phyloP scores from a whole-genome alignment of 1,140 invertebrate genomes.

The Pararge aegeria region DNA sequence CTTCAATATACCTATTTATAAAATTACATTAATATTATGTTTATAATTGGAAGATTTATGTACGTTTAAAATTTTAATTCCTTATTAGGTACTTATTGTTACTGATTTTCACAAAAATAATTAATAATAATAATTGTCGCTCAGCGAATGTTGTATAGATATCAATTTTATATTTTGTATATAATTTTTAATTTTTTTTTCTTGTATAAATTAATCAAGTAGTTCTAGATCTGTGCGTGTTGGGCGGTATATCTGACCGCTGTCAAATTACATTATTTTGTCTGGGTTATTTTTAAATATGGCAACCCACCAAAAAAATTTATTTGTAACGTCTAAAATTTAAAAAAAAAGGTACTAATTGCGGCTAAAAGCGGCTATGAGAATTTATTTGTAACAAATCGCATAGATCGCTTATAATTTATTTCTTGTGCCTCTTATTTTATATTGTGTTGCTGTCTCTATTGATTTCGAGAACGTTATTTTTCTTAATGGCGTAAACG shows the following conservation, averaged over 20 bases:
- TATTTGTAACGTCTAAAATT: constrained; percentile 42
- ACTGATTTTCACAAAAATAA: constrained; percentile 48
- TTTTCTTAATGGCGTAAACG: constrained; percentile 24
- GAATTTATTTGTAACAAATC: constrained; percentile 18
- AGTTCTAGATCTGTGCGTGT: constrained; percentile 64
- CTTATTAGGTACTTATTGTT: constrained; percentile 71
- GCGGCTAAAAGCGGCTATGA: constrained; percentile 39
- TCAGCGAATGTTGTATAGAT: constrained; percentile 67
- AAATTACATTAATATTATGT: constrained; percentile 15
- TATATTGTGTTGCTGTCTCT: constrained; percentile 19
- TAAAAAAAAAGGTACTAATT: constrained; percentile 36
- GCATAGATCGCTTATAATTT: constrained; percentile 20
- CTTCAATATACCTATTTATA: constrained; percentile 26
- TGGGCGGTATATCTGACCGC: constrained; percentile 32
- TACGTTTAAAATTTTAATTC: constrained; percentile 29
- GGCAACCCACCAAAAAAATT: constrained; percentile 53
- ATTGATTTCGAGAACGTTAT: constrained; percentile 5
- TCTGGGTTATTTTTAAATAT: constrained; percentile 37
- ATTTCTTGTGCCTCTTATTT: constrained; percentile 17
- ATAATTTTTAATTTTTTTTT: constrained; percentile 64
- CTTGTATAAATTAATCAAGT: constrained; percentile 73
- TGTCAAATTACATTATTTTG: constrained; percentile 30
- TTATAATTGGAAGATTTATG: constrained; percentile 16
- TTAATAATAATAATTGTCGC: constrained; percentile 33
- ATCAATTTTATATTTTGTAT: constrained; percentile 76